Base-by-base conservation (phyloP, 2,113 vertebrate species). In the Cricetomys ansorgei region DNA sequence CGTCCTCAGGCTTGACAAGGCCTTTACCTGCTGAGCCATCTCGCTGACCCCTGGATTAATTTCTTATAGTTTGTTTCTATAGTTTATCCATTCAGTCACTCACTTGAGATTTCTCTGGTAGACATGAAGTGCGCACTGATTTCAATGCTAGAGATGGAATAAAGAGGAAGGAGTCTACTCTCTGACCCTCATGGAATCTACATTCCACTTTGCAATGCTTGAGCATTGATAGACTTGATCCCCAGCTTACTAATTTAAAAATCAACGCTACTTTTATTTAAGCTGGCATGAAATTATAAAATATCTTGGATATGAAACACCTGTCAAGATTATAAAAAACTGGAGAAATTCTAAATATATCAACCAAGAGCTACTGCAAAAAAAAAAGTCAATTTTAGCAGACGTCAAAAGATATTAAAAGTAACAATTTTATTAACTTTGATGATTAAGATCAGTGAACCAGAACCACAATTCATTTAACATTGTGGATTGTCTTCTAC, bases 371-470 rank as follows among this genome's bases (percentile, higher is more conserved):
- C 67, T 69, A 85, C 40, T 45, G 7, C 6, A 40, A 67, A 73
- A 50, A 29, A 34, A 50, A 48, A 50, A 53, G 89, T 76, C 70
- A 88, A 65, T 57, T 95, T 85, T 76, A 73, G 73, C 83, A 16
- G 64, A 87, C 43, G 88, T 86, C 6, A 92, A 95, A 94, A 90
- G 92, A 92, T 23, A 87, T 62, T 43, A 64, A 92, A 97, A 88
- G 48, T 69, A 91, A 89, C 23, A 93, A 81, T 95, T 96, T 93
- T 89, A 89, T 80, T 88, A 65, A 94, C 62, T 89, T 64, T 93
- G 83, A 43, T 62, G n/a, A 95, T 64, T 83, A 89, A 92, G 76
- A 76, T 91, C 72, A 88, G 6, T 73, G 55, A 85, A 57, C 4
- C 72, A 91, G 83, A 91, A 79, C 48, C 86, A 91, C 40, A 92